Conservation (phyloP, 2,888 invertebrate species). For the Trilocha varians region DNA sequence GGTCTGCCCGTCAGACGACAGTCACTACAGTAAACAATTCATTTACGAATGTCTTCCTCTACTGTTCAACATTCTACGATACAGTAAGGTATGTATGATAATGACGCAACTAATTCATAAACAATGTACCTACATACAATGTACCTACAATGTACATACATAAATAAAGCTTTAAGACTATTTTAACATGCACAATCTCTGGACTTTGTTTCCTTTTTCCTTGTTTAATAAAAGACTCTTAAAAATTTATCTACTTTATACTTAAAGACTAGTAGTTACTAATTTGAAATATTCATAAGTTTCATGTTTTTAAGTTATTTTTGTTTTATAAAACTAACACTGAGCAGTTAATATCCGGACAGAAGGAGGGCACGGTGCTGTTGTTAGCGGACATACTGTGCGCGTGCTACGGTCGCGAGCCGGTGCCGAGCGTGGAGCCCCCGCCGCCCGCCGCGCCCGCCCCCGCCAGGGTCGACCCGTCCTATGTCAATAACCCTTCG, state of each 20-base stretch:
- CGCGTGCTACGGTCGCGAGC: slow-evolving; percentile 90
- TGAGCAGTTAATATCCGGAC: slow-evolving; percentile 9
- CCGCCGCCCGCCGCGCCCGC: slow-evolving; percentile 74
- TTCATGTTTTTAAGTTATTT: background rate
- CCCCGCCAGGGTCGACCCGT: slow-evolving; percentile 88
- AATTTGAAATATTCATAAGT: background rate
- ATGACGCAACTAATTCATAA: no score
- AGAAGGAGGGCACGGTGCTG: slow-evolving; percentile 91
- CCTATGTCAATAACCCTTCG: slow-evolving; percentile 95
- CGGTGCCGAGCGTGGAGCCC: slow-evolving; percentile 75
- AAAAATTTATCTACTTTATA: no score
- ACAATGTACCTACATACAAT: no score
- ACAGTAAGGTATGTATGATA: slow-evolving; percentile 80
- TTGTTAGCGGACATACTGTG: slow-evolving; percentile 91
- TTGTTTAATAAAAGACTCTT: no score
- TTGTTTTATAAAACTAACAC: background rate
- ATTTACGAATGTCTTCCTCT: slow-evolving; percentile 92
- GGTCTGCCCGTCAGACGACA: slow-evolving; percentile 88
- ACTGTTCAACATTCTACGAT: slow-evolving; percentile 90
- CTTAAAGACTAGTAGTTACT: no score
- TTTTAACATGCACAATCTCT: no score
- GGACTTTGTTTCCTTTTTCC: no score
- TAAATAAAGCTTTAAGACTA: no score
- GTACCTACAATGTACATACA: no score
- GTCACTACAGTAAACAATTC: slow-evolving; percentile 86